Evolutionary conservation across 2,797 vertebrate genomes (phyloP).

Genomic region (Sparus aurata): DNA sequence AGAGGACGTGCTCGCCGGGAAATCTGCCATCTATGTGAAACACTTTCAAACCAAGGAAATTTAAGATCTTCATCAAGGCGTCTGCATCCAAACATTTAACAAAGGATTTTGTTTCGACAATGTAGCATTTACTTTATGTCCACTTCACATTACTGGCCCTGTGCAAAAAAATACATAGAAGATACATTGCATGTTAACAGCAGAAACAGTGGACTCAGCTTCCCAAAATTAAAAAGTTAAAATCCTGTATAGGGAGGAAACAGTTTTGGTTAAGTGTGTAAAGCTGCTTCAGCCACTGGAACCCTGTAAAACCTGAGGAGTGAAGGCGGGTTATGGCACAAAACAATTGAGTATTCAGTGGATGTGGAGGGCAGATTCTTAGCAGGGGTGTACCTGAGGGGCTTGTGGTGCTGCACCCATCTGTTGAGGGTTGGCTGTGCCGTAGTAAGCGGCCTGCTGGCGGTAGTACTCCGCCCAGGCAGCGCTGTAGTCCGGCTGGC

Average conservation of each 20-base stretch:
- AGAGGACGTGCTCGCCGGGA: conserved; percentile 88
- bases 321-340: conserved; percentile 64
- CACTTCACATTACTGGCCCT: conserved; percentile 99
- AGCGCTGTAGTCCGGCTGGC: conserved; percentile 96
- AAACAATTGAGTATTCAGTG: conserved; percentile 58
- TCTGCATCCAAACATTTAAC: conserved; percentile 99
- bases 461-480: conserved; percentile 99
- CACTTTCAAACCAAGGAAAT: conserved; percentile 97
- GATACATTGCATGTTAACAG: conserved; percentile 99
- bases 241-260: conserved; percentile 82
- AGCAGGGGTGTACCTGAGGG: conserved; percentile 85
- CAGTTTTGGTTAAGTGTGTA: conserved; percentile 71
- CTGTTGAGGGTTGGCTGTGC: conserved; percentile 95
- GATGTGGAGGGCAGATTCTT: conserved; percentile 78
- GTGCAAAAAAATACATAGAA: conserved; percentile 99
- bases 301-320: conserved; percentile 86
- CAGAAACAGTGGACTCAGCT: conserved; percentile 92
- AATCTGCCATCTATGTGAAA: conserved; percentile 92
- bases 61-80: conserved; percentile 99
- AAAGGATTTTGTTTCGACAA: conserved; percentile 99
- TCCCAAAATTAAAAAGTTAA: conserved; percentile 88
- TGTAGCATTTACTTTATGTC: conserved; percentile 99
- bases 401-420: conserved; percentile 97
- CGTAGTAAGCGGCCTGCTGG: conserved; percentile 97
- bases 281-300: conserved; percentile 84